Evolutionary conservation across 2,113 vertebrate genomes (phyloP).

Genomic region (Vireo altiloquus): DNA sequence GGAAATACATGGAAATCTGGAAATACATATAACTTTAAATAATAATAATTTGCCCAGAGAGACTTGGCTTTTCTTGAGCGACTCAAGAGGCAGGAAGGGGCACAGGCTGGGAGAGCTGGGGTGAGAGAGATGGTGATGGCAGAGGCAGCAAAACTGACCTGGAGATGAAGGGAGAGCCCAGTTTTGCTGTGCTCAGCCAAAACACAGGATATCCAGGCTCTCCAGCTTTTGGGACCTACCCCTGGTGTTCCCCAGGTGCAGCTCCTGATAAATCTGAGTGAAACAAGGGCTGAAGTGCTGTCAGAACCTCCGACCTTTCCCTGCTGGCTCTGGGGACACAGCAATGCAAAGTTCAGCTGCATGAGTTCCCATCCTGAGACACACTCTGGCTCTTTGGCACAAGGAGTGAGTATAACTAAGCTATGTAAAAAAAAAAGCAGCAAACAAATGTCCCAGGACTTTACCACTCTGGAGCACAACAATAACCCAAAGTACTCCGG

Average conservation of each 20-base stretch:
- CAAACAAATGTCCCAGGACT: neutral
- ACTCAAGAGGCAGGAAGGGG: neutral
- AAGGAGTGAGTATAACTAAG: neutral
- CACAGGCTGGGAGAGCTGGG: neutral
- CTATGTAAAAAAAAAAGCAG: no score
- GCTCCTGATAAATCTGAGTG: neutral
- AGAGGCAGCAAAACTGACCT: neutral
- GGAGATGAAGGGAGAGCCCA: neutral
- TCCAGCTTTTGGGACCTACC: neutral
- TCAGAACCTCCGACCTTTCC: neutral
- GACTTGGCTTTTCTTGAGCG: neutral
- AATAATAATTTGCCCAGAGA: neutral
- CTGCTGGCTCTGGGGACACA: neutral
- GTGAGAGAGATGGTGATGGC: no score
- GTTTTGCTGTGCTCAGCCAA: neutral
- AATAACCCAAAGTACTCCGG: neutral
- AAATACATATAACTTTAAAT: neutral
- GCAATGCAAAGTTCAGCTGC: neutral
- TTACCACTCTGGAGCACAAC: neutral
- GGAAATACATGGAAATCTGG: neutral
- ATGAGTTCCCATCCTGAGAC: neutral
- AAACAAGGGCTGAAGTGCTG: neutral
- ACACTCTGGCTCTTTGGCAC: neutral
- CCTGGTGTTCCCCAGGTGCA: neutral
- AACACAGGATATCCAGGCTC: fast-evolving